Evolutionary conservation across 2,113 vertebrate species (phyloP), one percentile per base, ranked within the genome.

Genomic region (Sceloporus undulatus): DNA sequence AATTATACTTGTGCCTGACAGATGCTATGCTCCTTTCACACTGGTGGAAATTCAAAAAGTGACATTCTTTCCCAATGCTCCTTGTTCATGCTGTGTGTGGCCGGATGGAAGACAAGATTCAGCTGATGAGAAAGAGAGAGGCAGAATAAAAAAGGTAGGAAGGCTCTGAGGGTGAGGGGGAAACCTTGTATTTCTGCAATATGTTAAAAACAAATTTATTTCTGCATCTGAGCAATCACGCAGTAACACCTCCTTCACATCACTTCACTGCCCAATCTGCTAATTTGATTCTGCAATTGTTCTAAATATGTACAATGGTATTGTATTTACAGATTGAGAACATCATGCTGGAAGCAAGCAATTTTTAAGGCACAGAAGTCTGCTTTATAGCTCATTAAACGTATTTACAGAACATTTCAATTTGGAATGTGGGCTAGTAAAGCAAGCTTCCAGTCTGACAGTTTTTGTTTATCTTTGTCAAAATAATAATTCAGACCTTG

Each of bases 201-300:
- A 78, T 54, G 23, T 70, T 84, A 78, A 83, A 13, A 77, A 84
- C 73, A 84, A 62, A 29, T 88, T 83, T 88, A 88, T 88, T 88
- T 84, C 34, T 78, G 82, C 40, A 88, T 70, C 82, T 84, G 87
- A 78, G 81, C 9, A 54, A 83, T 88, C 81, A 84, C 62, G n/a
- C 73, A 88, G 23, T 48, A 70, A 88, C 87, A 88, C 87, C 81
- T 88, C 87, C 87, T 78, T 88, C 87, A 84, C n/a, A 88, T 88
- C 81, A 70, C 74, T 84, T 84, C 87, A 78, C 48, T 77, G 62
- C 23, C 81, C 81, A 70, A 76, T 83, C 81, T 88, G 87, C 42
- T 84, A 88, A 88, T 88, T 84, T 78, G 40, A 14, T 88, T 83
- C 81, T 27, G 59, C 78, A 88, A 88, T 88, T 88, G 82, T 88